Conservation (phyloP, 2,888 invertebrate species). For the Lysandra bellargus region DNA sequence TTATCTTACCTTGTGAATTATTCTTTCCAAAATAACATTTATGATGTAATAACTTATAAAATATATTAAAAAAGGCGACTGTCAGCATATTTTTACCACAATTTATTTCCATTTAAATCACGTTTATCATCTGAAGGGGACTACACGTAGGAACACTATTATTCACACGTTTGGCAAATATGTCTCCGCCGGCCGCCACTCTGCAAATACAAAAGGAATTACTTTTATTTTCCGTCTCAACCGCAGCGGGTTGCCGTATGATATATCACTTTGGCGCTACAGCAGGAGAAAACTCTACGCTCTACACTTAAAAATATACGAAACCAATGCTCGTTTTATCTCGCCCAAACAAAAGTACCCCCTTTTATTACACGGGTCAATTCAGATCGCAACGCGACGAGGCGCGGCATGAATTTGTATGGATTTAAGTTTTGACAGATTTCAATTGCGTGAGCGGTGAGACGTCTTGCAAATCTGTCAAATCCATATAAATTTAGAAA, state of each 20-base stretch:
- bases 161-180: constrained; percentile 73
- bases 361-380: background rate
- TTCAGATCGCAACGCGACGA: too few relatives aligned
- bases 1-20: background rate
- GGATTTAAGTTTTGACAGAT: too few relatives aligned
- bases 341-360: constrained; percentile 42
- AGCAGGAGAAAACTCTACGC: constrained; percentile 54
- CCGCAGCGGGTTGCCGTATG: constrained; percentile 74
- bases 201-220: constrained; percentile 73
- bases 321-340: constrained; percentile 56
- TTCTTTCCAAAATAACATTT: background rate
- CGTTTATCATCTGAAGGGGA: constrained; percentile 6
- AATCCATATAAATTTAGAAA: too few relatives aligned
- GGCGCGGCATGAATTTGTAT: too few relatives aligned
- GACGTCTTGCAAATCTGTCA: too few relatives aligned
- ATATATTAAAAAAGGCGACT: background rate
- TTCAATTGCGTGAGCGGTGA: too few relatives aligned
- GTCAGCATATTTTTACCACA: background rate
- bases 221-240: constrained; percentile 74
- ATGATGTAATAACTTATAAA: background rate
- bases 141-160: constrained; percentile 50
- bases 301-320: constrained; percentile 63
- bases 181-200: constrained; percentile 57
- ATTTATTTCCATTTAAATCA: background rate
- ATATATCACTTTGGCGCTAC: constrained; percentile 73